Evolutionary conservation across 2,113 vertebrate genomes (phyloP), one percentile per base, ranked within the genome.

Genomic region (Ameiurus melas): DNA sequence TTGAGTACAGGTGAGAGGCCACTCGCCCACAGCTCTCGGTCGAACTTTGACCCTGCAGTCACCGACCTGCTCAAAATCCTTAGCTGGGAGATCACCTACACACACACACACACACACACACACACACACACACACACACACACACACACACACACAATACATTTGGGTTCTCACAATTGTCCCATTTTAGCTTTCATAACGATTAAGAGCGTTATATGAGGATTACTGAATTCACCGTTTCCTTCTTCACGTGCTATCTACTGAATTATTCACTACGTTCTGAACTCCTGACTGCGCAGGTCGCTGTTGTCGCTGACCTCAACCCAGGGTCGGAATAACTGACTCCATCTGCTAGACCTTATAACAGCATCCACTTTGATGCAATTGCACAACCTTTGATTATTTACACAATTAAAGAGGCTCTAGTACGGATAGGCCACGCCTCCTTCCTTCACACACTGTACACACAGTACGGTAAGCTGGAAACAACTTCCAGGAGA

Each of bases 11-110:
- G 98, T 84, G 98, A 99, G 82, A 99, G 96, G 82, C 98, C 97
- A 89, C 95, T 96, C 10, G 97, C 97, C 98, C 98, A 99, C 87
- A 99, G 94, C 93, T 99, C 98, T 93, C 98, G 95, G 92, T 99
- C 98, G 89, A 99, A 99, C 94, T 97, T 99, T 90, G 96, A 97
- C 82, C 96, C 98, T 47, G 97, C 95, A 57, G 96, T 96, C 66
- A 97, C 95, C 1, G 96, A 96, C 86, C 97, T 96, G 91, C 97
- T 97, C 87, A 99, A 92, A 86, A 98, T 95, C 88, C 96, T 96
- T 90, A 99, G 96, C 86, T 99, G 97, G 83, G 97, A 98, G 95
- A 99, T 98, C 16, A 99, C 98, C 98, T 99, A 91, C 33, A 84
- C 80, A 89, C 80, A 87, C 88, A 86, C 60, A 84, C 66, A 89